These are phyloP conservation scores for Spodoptera picta DNA, from an alignment of 2,888 invertebrate genomes.

Conservation along the genomic window DNA sequence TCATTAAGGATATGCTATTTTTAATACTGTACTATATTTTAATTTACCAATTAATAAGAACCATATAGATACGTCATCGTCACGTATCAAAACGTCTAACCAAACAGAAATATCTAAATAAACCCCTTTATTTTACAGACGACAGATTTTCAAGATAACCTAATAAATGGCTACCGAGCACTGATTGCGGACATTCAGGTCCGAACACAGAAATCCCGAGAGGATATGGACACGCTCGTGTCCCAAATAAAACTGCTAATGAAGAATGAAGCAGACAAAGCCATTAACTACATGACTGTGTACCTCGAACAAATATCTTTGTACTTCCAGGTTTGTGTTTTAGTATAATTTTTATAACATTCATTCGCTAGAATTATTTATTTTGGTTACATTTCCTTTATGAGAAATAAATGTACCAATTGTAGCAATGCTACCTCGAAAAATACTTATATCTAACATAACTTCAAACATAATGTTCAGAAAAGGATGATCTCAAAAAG, in stretches of 20 bases:
- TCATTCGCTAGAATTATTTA: too few relatives aligned
- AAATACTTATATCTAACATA: too few relatives aligned
- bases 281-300: slow-evolving; percentile 86
- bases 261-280: slow-evolving; percentile 86
- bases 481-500: too few relatives aligned
- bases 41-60: too few relatives aligned
- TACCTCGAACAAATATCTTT: slow-evolving; percentile 85
- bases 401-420: too few relatives aligned
- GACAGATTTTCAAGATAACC: slow-evolving; percentile 84
- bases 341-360: not conserved
- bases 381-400: not conserved
- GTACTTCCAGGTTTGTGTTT: slow-evolving; percentile 78
- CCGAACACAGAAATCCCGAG: slow-evolving; percentile 82
- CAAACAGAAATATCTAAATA: slow-evolving; percentile 9
- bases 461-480: too few relatives aligned
- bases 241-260: slow-evolving; percentile 85
- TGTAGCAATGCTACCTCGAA: too few relatives aligned
- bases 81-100: too few relatives aligned
- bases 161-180: slow-evolving; percentile 84
- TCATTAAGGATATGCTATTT: too few relatives aligned
- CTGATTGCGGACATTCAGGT: slow-evolving; percentile 84
- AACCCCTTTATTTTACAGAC: slow-evolving; percentile 68
- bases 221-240: slow-evolving; percentile 85
- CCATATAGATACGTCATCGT: too few relatives aligned
- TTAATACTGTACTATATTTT: too few relatives aligned